Conservation (phyloP, 2,888 invertebrate genomes). For the Drosophila ezoana region DNA sequence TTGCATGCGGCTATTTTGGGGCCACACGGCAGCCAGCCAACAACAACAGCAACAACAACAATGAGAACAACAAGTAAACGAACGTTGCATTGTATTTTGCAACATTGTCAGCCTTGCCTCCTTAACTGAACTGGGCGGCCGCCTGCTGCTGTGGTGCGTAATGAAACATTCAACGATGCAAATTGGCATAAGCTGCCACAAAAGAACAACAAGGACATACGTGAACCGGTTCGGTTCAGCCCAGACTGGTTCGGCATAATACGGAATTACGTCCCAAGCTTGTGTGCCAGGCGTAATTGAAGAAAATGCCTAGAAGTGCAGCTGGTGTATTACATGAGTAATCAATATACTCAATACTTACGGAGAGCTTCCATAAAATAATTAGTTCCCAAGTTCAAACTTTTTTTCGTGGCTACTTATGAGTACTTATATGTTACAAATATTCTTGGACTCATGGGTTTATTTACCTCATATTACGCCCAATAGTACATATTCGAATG, state of each 20-base stretch:
- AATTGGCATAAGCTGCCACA: conserved; percentile 63
- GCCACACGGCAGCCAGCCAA: conserved; percentile 16
- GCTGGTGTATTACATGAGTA: conserved; percentile 5
- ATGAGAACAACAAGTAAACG: conserved; percentile 6
- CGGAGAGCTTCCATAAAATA: neutral
- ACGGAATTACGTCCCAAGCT: conserved; percentile 3
- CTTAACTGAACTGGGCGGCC: conserved; percentile 10
- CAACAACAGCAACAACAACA: conserved; percentile 3
- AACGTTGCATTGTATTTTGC: conserved; percentile 19
- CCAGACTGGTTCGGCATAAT: conserved; percentile 17
- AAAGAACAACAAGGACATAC: conserved; percentile 24
- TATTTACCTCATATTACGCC: neutral
- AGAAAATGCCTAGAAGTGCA: conserved; percentile 17
- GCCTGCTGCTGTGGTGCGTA: conserved; percentile 30
- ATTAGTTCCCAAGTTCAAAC: no score
- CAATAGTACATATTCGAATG: neutral
- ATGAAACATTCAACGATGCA: conserved; percentile 58
- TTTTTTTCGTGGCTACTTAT: no score
- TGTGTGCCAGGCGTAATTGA: conserved; percentile 35
- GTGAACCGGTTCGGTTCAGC: conserved; percentile 7
- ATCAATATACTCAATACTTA: conserved; percentile 13
- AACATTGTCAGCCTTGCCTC: conserved; percentile 22
- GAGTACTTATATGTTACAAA: no score
- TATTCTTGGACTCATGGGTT: no score
- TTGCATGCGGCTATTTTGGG: conserved; percentile 74